Base-by-base conservation (phyloP, 2,888 invertebrate genomes). In the Trachelus troglodyta region DNA sequence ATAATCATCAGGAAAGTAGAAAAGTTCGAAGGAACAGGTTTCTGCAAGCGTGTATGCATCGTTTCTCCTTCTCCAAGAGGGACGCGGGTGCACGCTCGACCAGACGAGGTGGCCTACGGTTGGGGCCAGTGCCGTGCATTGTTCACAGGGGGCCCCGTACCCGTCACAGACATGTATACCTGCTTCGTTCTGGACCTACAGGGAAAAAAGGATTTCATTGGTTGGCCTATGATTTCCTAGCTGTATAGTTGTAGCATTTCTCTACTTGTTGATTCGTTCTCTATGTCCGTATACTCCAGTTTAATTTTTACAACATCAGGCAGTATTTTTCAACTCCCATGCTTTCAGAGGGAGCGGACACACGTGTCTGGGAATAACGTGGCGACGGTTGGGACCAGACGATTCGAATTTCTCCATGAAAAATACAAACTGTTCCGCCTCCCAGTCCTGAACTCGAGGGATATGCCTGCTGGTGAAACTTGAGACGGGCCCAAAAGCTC, bases 21-120 rank as follows among this genome's bases (percentile, higher is more conserved):
- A 88, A 88, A 87, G 82, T 87, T 85, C 82, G 73, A 68, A 83
- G 86, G 86, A 91, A 91, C 91, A 91, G 91, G 91, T 91, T 91
- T 90, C 88, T 89, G 89, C 88, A 86, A 84, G 81, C 81, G 76
- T 79, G 83, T 75, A 79, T 77, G 79, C 79, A 78, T 81, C 79
- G 81, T 76, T 78, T 75, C 69, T 33, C 68, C 34, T 68, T 71
- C 69, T 73, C 74, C 34, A 30, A 35, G 84, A 82, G 82, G 81
- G 84, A 85, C 86, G 85, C 85, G 85, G 83, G 85, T 85, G 85
- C 81, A 83, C 82, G 83, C 80, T 87, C 86, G 86, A 86, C 89
- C 87, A 88, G 88, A 88, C 89, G 87, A 84, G 87, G 84, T 85
- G 85, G 85, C 84, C 88, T 88, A 87, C 87, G 83, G 87, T 86